Conservation (phyloP, 2,113 vertebrate species). For the Actinemys pallida region DNA sequence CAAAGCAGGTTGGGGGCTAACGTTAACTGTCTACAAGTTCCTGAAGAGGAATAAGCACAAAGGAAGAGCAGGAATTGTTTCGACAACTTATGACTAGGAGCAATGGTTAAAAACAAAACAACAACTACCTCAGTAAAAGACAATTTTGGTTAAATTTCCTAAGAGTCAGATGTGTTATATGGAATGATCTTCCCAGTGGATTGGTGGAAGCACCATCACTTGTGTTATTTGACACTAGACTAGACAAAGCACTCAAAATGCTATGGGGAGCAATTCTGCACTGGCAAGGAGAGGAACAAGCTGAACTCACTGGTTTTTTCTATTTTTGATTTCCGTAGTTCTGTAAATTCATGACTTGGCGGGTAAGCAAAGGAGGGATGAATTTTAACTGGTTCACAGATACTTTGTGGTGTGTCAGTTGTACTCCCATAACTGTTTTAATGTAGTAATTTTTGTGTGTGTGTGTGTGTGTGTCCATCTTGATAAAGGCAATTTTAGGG, state of each 20-base stretch:
- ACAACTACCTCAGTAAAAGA: not conserved
- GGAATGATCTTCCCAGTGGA: not conserved
- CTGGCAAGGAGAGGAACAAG: not conserved
- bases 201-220: not conserved
- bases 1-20: not conserved
- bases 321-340: not conserved
- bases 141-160: not conserved
- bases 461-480: no score
- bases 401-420: not conserved
- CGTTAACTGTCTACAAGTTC: not conserved
- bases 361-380: not conserved
- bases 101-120: not conserved
- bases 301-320: not conserved
- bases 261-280: not conserved
- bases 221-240: not conserved
- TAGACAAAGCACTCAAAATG: not conserved
- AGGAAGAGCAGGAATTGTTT: not conserved
- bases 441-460: not conserved
- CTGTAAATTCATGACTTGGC: not conserved
- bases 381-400: not conserved
- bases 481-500: not conserved
- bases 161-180: not conserved
- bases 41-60: not conserved
- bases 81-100: not conserved
- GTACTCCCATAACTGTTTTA: not conserved